phyloP scores from a whole-genome alignment of 2,797 vertebrate genomes.

The Spea hammondii region DNA sequence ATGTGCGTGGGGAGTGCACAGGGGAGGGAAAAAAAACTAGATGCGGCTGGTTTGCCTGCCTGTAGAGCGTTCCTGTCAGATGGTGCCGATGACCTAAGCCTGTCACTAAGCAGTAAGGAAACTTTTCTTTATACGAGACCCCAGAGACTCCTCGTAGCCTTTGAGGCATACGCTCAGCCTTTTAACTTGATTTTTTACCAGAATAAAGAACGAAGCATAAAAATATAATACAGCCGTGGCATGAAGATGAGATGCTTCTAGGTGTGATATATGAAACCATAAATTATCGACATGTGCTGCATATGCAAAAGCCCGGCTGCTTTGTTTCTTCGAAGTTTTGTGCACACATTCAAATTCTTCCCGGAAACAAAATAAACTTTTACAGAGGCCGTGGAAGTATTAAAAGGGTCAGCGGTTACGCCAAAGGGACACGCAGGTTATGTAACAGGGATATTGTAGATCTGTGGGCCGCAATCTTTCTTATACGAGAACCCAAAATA shows the following conservation, averaged over 20 bases:
- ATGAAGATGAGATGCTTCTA: conserved; percentile 16
- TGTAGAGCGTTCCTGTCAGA: conserved; percentile 51
- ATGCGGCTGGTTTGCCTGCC: conserved; percentile 41
- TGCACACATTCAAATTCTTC: too few relatives aligned
- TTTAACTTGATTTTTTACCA: conserved; percentile 29
- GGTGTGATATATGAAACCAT: conserved; percentile 1
- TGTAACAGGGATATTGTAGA: too few relatives aligned
- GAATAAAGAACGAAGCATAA: conserved; percentile 3
- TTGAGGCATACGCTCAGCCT: conserved; percentile 16
- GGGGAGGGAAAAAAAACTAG: conserved; percentile 38
- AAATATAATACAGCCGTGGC: conserved; percentile 16
- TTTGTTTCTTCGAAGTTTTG: background rate
- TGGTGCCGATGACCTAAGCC: conserved; percentile 44
- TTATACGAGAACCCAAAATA: too few relatives aligned
- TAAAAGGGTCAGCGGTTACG: too few relatives aligned
- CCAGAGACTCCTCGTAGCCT: conserved; percentile 45
- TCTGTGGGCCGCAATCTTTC: too few relatives aligned
- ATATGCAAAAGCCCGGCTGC: background rate
- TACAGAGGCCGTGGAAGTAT: too few relatives aligned
- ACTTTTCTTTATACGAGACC: conserved; percentile 45
- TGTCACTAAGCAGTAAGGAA: conserved; percentile 48
- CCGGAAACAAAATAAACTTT: too few relatives aligned
- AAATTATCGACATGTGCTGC: background rate
- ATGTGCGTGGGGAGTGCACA: conserved; percentile 19
- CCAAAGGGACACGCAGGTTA: too few relatives aligned